Evolutionary conservation across 92 coral and sea anemone genomes (phyloP).

Genomic region (Porites evermanni): DNA sequence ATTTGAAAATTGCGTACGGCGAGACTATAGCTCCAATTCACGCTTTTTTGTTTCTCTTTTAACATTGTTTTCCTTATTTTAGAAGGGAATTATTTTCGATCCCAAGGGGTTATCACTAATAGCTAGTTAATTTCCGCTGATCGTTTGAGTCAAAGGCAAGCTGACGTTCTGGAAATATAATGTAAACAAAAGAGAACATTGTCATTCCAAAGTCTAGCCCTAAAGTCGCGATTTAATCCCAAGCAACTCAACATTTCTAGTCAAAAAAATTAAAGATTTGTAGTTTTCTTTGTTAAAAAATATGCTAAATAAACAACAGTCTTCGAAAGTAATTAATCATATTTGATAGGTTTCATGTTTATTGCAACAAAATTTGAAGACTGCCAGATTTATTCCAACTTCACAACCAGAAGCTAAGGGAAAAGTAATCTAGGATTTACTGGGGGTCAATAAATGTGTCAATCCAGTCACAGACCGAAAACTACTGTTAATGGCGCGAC

Average conservation of each 20-base stretch:
- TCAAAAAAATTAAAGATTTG: background rate
- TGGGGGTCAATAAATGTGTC: no score
- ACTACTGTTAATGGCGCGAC: no score
- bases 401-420: no score
- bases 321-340: no score
- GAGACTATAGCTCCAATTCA: background rate
- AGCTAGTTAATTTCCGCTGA: constrained; percentile 8
- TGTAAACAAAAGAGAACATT: constrained; percentile 12
- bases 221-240: background rate
- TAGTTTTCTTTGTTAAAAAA: background rate
- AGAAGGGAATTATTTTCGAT: constrained; percentile 10
- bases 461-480: no score
- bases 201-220: background rate
- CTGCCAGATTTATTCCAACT: no score
- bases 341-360: no score
- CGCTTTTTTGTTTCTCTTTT: background rate
- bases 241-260: background rate
- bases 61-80: constrained; percentile 2
- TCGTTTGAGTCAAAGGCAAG: background rate
- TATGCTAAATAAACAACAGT: background rate
- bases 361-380: no score
- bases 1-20: background rate
- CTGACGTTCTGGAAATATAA: background rate
- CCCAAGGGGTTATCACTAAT: constrained; percentile 24
- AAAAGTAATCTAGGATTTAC: no score